phyloP scores from a whole-genome alignment of 2,888 invertebrate species.

The Operophtera brumata region DNA sequence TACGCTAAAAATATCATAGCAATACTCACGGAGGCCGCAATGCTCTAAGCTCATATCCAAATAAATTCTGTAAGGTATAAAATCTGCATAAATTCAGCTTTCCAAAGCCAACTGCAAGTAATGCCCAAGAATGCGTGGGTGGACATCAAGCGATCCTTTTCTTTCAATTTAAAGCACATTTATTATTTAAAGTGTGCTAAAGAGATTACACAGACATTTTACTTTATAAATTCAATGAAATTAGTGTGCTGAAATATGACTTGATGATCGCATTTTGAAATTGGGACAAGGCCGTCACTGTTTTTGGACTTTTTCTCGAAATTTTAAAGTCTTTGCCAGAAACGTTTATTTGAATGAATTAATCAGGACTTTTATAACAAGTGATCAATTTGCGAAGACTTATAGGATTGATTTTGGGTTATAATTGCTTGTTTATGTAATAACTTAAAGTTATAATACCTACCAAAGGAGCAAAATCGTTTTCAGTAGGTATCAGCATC shows the following conservation, averaged over 20 bases:
- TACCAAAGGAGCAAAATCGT: too few species aligned
- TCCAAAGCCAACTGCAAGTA: not conserved
- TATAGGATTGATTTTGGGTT: too few species aligned
- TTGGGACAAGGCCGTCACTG: constrained; percentile 14
- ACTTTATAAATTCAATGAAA: constrained; percentile 17
- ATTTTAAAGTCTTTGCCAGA: constrained; percentile 1
- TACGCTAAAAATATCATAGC: too few species aligned
- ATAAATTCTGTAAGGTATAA: too few species aligned
- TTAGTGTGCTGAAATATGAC: constrained; percentile 16
- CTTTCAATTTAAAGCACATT: constrained; percentile 21
- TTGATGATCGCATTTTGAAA: constrained; percentile 6
- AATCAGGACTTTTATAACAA: too few species aligned
- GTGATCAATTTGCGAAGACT: too few species aligned
- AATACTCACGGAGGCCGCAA: too few species aligned
- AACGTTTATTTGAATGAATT: not conserved
- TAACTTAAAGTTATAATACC: too few species aligned
- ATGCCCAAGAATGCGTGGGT: constrained; percentile 1
- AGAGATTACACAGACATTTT: constrained; percentile 24
- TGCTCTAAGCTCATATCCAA: too few species aligned
- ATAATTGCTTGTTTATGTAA: too few species aligned
- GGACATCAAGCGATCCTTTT: constrained; percentile 5
- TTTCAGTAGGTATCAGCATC: too few species aligned
- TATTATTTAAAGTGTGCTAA: constrained; percentile 25
- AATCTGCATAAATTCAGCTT: too few species aligned
- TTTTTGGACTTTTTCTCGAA: constrained; percentile 9